These are phyloP conservation scores for Phasia obesa DNA, from an alignment of 2,888 invertebrate species.

Conservation along the genomic window DNA sequence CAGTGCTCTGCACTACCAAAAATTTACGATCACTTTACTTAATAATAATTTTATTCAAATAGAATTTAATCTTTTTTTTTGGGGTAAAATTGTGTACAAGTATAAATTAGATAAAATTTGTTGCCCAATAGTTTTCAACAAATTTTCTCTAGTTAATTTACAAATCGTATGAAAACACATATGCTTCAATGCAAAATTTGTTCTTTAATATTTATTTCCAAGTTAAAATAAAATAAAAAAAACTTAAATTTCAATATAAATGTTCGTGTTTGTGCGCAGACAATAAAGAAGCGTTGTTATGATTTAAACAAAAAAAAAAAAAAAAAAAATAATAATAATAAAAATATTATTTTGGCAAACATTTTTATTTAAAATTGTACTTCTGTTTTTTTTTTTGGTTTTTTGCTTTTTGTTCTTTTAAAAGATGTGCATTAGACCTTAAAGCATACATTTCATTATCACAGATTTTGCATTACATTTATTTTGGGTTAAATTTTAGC, in stretches of 20 bases:
- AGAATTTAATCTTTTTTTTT: too few relatives aligned
- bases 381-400: not conserved
- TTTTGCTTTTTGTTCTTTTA: not conserved
- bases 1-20: too few relatives aligned
- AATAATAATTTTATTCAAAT: too few relatives aligned
- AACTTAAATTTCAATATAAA: slow-evolving; percentile 19
- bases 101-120: too few relatives aligned
- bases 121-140: too few relatives aligned
- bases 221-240: slow-evolving; percentile 3
- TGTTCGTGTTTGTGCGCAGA: slow-evolving; percentile 14
- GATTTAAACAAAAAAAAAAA: slow-evolving; percentile 29
- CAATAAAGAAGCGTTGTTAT: slow-evolving; percentile 1
- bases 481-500: slow-evolving; percentile 41
- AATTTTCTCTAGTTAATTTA: slow-evolving; percentile 30
- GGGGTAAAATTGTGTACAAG: too few relatives aligned
- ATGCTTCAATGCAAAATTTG: slow-evolving; percentile 17
- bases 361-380: slow-evolving; percentile 1
- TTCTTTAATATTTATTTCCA: slow-evolving; percentile 21
- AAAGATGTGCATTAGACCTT: slow-evolving; percentile 47
- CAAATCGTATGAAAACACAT: slow-evolving; percentile 60
- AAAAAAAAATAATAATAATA: too few relatives aligned
- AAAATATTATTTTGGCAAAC: slow-evolving; percentile 41
- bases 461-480: slow-evolving; percentile 24
- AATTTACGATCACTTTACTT: too few relatives aligned
- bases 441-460: slow-evolving; percentile 57